Percentiles rank a stretch among this genome's conserved stretches.
Evolutionary conservation across 2,113 vertebrate species (phyloP).

Genomic region (Corythornis vintsioides): DNA sequence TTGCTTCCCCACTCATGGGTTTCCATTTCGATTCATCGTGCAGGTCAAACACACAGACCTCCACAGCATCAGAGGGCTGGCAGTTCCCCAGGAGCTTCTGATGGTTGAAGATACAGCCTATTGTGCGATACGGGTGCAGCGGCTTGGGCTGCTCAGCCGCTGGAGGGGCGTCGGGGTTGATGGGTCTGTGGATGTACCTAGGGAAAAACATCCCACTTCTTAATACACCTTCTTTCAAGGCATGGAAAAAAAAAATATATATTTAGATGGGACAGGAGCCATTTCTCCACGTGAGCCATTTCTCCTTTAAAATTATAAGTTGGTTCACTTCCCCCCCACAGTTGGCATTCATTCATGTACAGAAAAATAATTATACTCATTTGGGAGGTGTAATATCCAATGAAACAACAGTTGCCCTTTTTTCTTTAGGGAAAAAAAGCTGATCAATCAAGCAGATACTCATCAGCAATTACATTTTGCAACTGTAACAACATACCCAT

Average conservation of each 20-base stretch:
- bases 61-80: slow-evolving; percentile 90
- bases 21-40: slow-evolving; percentile 93
- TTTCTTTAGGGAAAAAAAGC: background rate
- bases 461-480: background rate
- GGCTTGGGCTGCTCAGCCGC: slow-evolving; percentile 85
- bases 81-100: slow-evolving; percentile 91
- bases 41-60: slow-evolving; percentile 90
- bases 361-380: background rate
- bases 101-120: slow-evolving; percentile 96
- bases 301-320: background rate
- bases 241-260: background rate
- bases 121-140: slow-evolving; percentile 86
- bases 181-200: slow-evolving; percentile 88
- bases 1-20: slow-evolving; percentile 93
- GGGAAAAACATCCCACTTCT: background rate
- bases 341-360: background rate
- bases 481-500: background rate
- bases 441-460: background rate
- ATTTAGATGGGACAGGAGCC: background rate
- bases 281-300: background rate
- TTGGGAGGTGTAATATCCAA: background rate
- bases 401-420: background rate
- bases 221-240: background rate
- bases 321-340: rapidly evolving
- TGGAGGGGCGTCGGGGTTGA: slow-evolving; percentile 87